Base-by-base conservation (phyloP, 2,113 vertebrate genomes). In the Leucoraja erinaceus region DNA sequence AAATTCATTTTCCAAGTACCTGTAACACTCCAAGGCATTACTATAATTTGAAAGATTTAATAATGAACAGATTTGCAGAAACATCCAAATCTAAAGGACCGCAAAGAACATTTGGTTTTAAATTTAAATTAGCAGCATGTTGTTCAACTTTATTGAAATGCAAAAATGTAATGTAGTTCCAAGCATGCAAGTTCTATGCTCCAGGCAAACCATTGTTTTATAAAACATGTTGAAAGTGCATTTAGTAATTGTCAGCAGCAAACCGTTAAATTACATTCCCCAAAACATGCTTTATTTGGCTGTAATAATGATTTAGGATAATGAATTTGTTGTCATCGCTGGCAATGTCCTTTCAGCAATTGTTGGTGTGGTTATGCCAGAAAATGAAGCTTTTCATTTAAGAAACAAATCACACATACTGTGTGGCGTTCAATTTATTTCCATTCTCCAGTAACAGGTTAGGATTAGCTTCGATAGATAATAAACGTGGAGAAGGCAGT, bases 161-260 rank as follows among this genome's bases (percentile, higher is more conserved):
- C 63, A 70, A 90, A 47, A 90, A 90, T 38, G 63, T 90, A 70
- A 38, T 33, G 63, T 63, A 8, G 14, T 90, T 31, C 33, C 88
- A 66, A 90, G 68, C 88, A 90, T 70, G 88, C 33, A 90, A 90
- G 33, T 63, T 90, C 6, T 12, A 20, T 31, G 88, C 61, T 47
- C 66, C 61, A 33, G 88, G 88, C 31, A 70, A 6, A 90, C 61
- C 8, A 47, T 63, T 38, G 33, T 31, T 66, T 90, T 31, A 66
- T 90, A 70, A 86, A 90, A 90, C 88, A 90, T 90, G 88, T 70
- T 38, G 38, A 90, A 90, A 90, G 88, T 90, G 88, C 66, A 90
- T 63, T 90, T 90, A 38, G 18, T 90, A 90, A 90, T 90, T 90
- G 88, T 90, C 68, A 90, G 88, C 88, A 90, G 88, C 66, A 90